phyloP scores from a whole-genome alignment of 2,797 vertebrate species.

The Gymnoscopelus braueri region DNA sequence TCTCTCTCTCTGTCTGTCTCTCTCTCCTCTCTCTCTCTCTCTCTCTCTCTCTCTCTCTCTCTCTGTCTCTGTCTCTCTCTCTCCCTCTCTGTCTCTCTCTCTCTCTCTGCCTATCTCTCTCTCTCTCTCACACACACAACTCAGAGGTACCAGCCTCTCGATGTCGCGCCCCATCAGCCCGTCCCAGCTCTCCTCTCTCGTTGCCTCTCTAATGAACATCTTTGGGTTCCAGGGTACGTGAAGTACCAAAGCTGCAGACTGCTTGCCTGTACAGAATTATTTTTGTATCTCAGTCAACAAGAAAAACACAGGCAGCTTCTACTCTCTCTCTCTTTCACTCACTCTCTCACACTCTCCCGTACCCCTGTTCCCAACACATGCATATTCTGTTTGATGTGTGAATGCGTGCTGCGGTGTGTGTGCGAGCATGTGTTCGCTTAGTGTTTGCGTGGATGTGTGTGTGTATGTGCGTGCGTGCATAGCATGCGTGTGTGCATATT shows the following conservation, averaged over 20 bases:
- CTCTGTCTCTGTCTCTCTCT: not conserved
- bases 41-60: slow-evolving; percentile 3
- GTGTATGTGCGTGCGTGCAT: not conserved
- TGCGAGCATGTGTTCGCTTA: not conserved
- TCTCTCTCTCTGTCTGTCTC: too few species aligned
- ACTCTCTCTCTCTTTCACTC: slow-evolving; percentile 32
- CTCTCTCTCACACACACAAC: not conserved
- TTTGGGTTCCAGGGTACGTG: slow-evolving; percentile 27
- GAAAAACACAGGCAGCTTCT: slow-evolving; percentile 37
- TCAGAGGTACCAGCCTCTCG: slow-evolving; percentile 6
- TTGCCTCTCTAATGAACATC: slow-evolving; percentile 8
- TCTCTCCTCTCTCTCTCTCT: too few species aligned
- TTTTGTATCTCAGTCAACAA: slow-evolving; percentile 55
- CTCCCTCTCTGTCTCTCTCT: not conserved
- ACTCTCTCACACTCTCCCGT: slow-evolving; percentile 27
- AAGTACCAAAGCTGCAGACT: slow-evolving; percentile 23
- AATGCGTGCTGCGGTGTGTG: not conserved
- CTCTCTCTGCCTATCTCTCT: too few species aligned
- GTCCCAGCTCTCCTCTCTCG: slow-evolving; percentile 23
- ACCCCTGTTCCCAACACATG: slow-evolving; percentile 55
- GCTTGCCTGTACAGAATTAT: slow-evolving; percentile 49
- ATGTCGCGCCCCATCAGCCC: slow-evolving; percentile 8
- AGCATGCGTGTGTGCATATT: slow-evolving; percentile 9
- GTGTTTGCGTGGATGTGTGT: slow-evolving; percentile 13
- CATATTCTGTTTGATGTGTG: slow-evolving; percentile 51